A percentile compares a stretch with the other conserved stretches of the same genome.
phyloP scores from a whole-genome alignment of 2,113 vertebrate genomes.

The Vicugna pacos region DNA sequence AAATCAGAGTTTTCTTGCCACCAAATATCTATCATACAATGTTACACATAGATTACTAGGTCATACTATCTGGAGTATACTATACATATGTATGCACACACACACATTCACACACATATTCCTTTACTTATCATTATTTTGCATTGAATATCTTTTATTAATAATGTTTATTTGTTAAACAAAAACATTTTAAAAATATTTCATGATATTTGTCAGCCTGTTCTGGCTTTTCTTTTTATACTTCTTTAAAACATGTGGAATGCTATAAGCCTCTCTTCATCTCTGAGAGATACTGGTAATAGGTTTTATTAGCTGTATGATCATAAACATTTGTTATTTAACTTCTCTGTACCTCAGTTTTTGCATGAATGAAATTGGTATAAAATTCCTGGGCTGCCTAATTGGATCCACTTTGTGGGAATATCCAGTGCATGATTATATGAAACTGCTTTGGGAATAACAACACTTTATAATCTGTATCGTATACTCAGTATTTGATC shows the following conservation, averaged over 20 bases:
- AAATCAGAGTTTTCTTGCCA: neutral
- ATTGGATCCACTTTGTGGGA: neutral
- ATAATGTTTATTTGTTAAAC: conserved; percentile 22
- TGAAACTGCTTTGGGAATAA: neutral
- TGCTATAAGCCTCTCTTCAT: neutral
- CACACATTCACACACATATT: neutral
- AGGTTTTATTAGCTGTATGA: neutral
- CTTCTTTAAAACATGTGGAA: neutral
- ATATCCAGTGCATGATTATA: neutral
- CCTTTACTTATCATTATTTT: conserved; percentile 22
- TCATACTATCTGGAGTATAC: neutral
- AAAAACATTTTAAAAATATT: conserved; percentile 1
- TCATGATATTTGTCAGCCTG: neutral
- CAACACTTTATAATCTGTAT: neutral
- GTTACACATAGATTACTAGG: neutral
- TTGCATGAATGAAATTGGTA: neutral
- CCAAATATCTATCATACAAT: neutral
- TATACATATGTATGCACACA: neutral
- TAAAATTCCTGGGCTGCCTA: conserved; percentile 1
- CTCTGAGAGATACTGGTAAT: neutral
- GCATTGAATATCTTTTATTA: neutral
- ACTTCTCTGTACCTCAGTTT: neutral
- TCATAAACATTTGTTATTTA: neutral
- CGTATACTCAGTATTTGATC: neutral
- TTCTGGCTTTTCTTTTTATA: neutral